These are phyloP conservation scores for Lasiurus borealis DNA, from an alignment of 2,113 vertebrate species.

Conservation along the genomic window DNA sequence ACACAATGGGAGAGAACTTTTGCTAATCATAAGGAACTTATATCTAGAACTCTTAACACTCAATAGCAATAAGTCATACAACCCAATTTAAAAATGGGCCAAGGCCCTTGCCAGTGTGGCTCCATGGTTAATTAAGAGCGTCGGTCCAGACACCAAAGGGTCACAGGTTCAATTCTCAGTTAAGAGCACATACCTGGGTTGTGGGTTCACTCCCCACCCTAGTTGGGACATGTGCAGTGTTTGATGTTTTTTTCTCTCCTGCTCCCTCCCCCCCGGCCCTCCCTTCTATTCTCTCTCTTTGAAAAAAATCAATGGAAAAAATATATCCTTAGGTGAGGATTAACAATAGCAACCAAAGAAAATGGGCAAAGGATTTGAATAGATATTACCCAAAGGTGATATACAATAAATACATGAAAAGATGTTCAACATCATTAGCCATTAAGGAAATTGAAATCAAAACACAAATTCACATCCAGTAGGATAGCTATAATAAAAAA, in stretches of 20 bases:
- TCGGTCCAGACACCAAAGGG: too few relatives aligned
- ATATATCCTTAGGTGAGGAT: too few relatives aligned
- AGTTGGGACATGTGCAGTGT: too few relatives aligned
- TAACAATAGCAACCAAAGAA: not conserved
- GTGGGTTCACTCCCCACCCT: too few relatives aligned
- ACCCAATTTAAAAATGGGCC: not conserved
- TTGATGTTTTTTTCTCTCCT: too few relatives aligned
- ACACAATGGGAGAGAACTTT: not conserved
- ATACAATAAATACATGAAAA: not conserved
- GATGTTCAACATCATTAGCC: not conserved
- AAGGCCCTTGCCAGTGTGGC: not conserved
- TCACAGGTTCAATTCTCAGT: too few relatives aligned
- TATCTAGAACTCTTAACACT: not conserved
- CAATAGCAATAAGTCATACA: not conserved
- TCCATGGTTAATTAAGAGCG: too few relatives aligned
- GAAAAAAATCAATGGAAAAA: too few relatives aligned
- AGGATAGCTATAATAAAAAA: conserved; percentile 1
- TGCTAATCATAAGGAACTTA: not conserved
- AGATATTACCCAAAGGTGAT: not conserved
- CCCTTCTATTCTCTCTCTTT: too few relatives aligned
- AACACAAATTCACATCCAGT: not conserved
- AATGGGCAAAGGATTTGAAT: not conserved
- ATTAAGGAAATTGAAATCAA: conserved; percentile 21
- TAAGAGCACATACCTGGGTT: too few relatives aligned
- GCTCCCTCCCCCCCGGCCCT: too few relatives aligned